A percentile compares a stretch with the other conserved stretches of the same genome.
These are phyloP conservation scores for Helobdella robusta DNA, from an alignment of 2,888 invertebrate genomes.

Conservation along the genomic window DNA sequence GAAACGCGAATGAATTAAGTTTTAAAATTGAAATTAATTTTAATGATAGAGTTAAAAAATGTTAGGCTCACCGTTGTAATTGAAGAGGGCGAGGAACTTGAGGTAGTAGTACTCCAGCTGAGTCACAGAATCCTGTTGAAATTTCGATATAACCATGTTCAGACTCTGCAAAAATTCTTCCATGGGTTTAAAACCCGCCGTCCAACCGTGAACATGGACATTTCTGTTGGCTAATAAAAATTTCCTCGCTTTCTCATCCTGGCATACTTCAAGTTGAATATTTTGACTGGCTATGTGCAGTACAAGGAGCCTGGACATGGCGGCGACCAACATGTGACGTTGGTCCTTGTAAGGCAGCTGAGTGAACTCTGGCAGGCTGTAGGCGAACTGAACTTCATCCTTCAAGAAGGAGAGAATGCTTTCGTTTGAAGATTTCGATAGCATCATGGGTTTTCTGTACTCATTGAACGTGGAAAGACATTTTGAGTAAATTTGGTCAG, in stretches of 20 bases:
- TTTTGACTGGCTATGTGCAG: slow-evolving; percentile 17
- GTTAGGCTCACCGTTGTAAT: slow-evolving; percentile 9
- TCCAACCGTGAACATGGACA: neutral
- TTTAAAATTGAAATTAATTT: neutral
- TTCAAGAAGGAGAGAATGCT: slow-evolving; percentile 6
- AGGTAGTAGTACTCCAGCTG: slow-evolving; percentile 18
- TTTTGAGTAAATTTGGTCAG: too few species aligned
- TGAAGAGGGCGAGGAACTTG: slow-evolving; percentile 20
- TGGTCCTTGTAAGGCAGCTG: slow-evolving; percentile 9
- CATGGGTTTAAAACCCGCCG: neutral
- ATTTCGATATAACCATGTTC: slow-evolving; percentile 14
- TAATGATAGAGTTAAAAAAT: neutral
- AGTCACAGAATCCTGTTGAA: neutral
- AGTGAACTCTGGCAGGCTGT: slow-evolving; percentile 13
- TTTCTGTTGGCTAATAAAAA: slow-evolving; percentile 4
- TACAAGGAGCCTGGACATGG: slow-evolving; percentile 17
- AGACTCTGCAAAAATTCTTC: slow-evolving; percentile 20
- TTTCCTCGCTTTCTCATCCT: neutral
- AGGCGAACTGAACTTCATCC: slow-evolving; percentile 13
- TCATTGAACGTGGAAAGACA: too few species aligned
- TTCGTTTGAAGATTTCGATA: slow-evolving; percentile 8
- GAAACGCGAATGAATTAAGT: too few species aligned
- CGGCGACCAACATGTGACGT: slow-evolving; percentile 4
- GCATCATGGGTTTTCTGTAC: too few species aligned
- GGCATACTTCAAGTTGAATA: slow-evolving; percentile 10